A percentile compares a stretch with the other conserved stretches of the same genome.
Conservation (phyloP, 2,113 vertebrate genomes). For the Chaetodon trifascialis region DNA sequence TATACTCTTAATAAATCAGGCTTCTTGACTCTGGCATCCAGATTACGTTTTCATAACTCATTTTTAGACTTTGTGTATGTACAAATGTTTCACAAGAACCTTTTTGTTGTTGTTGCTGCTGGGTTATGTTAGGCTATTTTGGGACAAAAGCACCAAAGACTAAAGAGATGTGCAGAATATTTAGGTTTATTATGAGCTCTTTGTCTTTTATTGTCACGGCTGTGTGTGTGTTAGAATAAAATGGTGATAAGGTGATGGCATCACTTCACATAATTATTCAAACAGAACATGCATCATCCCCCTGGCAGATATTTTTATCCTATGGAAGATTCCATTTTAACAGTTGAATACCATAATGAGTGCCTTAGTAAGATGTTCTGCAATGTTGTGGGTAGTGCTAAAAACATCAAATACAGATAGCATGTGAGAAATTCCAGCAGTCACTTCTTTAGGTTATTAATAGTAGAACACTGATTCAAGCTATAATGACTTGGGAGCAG, state of each 20-base stretch:
- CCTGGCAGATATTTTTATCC: not conserved
- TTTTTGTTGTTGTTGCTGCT: not conserved
- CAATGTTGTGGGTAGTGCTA: not conserved
- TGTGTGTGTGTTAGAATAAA: not conserved
- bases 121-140: not conserved
- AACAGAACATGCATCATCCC: not conserved
- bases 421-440: not conserved
- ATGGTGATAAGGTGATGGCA: not conserved
- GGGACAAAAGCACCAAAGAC: not conserved
- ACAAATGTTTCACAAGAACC: not conserved
- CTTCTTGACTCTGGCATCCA: not conserved
- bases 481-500: not conserved
- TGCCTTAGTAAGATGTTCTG: not conserved
- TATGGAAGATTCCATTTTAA: not conserved
- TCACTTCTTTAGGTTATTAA: not conserved
- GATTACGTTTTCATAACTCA: slow-evolving; percentile 8
- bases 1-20: not conserved
- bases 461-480: not conserved
- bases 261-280: not conserved
- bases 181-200: not conserved
- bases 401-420: not conserved
- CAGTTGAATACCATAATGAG: not conserved
- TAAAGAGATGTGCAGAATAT: not conserved
- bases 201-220: not conserved
- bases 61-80: not conserved